A percentile compares a stretch with the other conserved stretches of the same genome.
Conservation (phyloP, 2,888 invertebrate genomes). For the Archips crataeganus region DNA sequence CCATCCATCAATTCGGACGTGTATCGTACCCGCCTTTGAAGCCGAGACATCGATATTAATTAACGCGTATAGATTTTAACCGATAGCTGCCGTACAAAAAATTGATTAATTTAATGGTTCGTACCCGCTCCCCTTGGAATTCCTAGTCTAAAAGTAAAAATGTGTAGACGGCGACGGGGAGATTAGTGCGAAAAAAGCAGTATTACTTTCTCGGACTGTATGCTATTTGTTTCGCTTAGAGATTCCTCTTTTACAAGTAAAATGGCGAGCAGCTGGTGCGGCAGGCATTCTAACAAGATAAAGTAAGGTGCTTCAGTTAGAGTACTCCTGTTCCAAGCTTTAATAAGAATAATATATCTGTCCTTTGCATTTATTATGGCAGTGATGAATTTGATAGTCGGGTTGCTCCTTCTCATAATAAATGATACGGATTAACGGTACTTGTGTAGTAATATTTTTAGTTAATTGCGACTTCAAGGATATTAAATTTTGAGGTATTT, state of each 20-base stretch:
- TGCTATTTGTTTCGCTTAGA: conserved; percentile 46
- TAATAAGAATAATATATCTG: conserved; percentile 52
- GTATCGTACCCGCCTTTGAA: conserved; percentile 65
- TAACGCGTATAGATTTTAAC: conserved; percentile 49
- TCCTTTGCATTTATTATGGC: conserved; percentile 35
- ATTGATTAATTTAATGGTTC: conserved; percentile 20
- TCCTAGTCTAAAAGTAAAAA: background rate
- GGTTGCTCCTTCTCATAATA: background rate
- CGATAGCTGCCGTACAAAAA: conserved; percentile 35
- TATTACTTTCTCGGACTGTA: conserved; percentile 22
- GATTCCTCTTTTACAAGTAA: conserved; percentile 44
- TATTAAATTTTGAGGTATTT: background rate
- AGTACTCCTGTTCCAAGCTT: conserved; percentile 46
- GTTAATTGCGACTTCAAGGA: background rate
- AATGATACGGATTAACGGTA: conserved; percentile 1
- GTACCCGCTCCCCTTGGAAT: background rate
- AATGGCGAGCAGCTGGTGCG: conserved; percentile 51
- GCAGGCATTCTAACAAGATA: conserved; percentile 56
- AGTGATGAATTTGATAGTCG: conserved; percentile 21
- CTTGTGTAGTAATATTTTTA: background rate
- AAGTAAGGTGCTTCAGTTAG: conserved; percentile 48
- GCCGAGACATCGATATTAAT: conserved; percentile 68
- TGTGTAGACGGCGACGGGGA: conserved; percentile 5
- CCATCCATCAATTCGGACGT: conserved; percentile 68
- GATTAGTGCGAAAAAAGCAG: conserved; percentile 16